Base-by-base conservation (phyloP, 2,888 invertebrate genomes). In the Nomada ferruginata region DNA sequence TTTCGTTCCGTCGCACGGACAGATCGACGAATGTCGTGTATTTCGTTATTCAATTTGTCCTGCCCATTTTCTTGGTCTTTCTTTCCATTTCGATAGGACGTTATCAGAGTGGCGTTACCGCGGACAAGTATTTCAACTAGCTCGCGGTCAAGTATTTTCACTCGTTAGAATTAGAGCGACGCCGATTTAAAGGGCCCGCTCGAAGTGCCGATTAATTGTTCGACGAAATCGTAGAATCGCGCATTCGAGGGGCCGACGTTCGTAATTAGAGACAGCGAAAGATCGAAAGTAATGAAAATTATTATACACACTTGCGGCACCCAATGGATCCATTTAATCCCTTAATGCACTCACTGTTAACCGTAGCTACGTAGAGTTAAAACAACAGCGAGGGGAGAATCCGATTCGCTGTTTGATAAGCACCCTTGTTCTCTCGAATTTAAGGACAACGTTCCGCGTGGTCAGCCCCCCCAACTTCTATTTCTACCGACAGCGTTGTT, bases 401-500 rank as follows among this genome's bases (percentile, higher is more conserved):
- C 18, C 5, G 29, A 9, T 44, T 52, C n/a, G 20, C 63, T 29
- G 42, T 72, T 61, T n/a, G 10, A 78, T 7, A 52, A 50, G 44
- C 65, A 44, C 47, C 76, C 76, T 47, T 47, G 69, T 73, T 78
- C 29, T 59, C 68, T 73, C 68, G 70, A 65, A 69, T 53, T 50
- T 60, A 81, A 76, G 47, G 53, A 59, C 44, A n/a, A 13, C 59
- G 59, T 74, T 69, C 50, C 71, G 53, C 64, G 59, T 83, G 83
- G 83, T 74, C 83, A 83, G 77, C 78, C 83, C 82, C 82, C 82
- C 11, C 26, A 18, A 18, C 18, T 53, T 20, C 53, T 20, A 20
- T 20, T 11, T 13, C 20, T 20, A 10, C 57, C 69, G 75, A 36
- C 47, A 47, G 47, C 11, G 15, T 47, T 47, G 10, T 13, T 47